Percentiles rank a stretch among this genome's conserved stretches.
These are phyloP conservation scores for Peromyscus californicus DNA, from an alignment of 2,113 vertebrate genomes.

Conservation along the genomic window DNA sequence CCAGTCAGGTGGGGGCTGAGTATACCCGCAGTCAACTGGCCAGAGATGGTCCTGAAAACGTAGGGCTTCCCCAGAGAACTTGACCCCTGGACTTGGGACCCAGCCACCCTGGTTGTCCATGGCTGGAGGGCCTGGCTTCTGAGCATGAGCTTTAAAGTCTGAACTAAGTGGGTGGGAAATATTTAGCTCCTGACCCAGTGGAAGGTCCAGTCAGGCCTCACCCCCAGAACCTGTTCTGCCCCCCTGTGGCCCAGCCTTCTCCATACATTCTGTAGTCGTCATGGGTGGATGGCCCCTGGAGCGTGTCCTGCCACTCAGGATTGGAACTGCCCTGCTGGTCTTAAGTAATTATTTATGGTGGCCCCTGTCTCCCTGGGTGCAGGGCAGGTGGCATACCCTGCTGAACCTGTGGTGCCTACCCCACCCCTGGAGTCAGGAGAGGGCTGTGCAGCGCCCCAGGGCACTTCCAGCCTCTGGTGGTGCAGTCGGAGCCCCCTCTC, in stretches of 20 bases:
- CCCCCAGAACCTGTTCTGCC: not conserved
- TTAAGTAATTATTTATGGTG: conserved; percentile 54
- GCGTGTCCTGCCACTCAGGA: conserved; percentile 37
- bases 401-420: not conserved
- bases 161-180: not conserved
- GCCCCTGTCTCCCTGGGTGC: not conserved
- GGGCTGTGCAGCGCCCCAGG: not conserved
- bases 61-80: not conserved
- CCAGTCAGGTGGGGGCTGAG: no score
- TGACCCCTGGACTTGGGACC: not conserved
- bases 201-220: not conserved
- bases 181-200: not conserved
- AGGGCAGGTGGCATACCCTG: not conserved
- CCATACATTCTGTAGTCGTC: not conserved
- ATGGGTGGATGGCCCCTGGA: not conserved
- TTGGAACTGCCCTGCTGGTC: not conserved
- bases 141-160: not conserved
- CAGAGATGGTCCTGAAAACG: not conserved
- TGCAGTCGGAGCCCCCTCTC: not conserved
- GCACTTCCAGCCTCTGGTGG: not conserved
- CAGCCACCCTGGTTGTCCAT: not conserved
- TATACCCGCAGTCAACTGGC: not conserved
- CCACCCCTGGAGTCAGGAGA: not conserved
- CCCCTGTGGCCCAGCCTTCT: not conserved
- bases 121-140: not conserved